Evolutionary conservation across 2,113 vertebrate species (phyloP), one percentile per base, ranked within the genome.

Genomic region (Carassius gibelio): DNA sequence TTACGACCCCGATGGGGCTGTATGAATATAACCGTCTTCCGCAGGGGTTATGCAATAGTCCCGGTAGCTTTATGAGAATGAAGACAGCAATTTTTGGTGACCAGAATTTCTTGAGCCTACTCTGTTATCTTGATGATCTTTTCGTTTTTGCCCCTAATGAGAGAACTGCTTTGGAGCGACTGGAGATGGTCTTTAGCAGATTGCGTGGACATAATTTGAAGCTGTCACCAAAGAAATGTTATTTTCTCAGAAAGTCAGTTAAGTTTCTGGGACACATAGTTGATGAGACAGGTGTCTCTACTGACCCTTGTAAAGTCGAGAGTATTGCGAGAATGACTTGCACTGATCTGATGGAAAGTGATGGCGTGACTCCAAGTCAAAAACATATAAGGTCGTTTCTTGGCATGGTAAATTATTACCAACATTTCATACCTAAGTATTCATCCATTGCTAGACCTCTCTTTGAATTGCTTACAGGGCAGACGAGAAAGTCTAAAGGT

Each of bases 61-160:
- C 38, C 38, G 38, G 38, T 38, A 38, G 38, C 11, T 68, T 68
- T 34, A 68, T 68, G 64, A 68, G 64, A 68, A 68, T 68, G 81
- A 75, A 42, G 61, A 88, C 55, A n/a, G 87, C 9, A 89, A 85
- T 52, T 7, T 77, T 83, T 48, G 85, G 84, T 48, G 69, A 84
- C 4, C 76, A 66, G 55, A 61, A 75, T 26, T 87, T 84, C n/a
- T 84, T 14, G 61, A 76, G 10, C 34, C 84, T 57, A 7, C 55
- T 57, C 1, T 57, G 55, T 57, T 21, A 57, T 8, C 17, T 21
- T 21, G 55, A 57, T 7, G 68, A 87, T n/a, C 80, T 68, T 30
- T 26, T 34, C 2, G 26, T 68, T 68, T 68, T 34, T 6, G 26
- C 64, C 23, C 64, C 64, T 34, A 3, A 30, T 68, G 77, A 6